Base-by-base conservation (phyloP, 2,113 vertebrate genomes). In the Pangasianodon gigas region DNA sequence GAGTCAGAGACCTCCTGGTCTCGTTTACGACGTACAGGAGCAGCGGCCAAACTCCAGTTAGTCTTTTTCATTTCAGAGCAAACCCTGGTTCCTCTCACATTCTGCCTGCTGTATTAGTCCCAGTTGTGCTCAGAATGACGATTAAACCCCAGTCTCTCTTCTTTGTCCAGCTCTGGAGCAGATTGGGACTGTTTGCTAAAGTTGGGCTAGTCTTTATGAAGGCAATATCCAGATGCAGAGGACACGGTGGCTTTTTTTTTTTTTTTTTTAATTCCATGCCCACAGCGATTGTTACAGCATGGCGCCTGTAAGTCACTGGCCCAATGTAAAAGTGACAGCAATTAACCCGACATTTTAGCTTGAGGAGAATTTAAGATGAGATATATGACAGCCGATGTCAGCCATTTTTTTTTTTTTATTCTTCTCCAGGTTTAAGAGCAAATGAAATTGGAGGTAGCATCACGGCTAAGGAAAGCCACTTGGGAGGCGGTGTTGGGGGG, bases 301-400 rank as follows among this genome's bases (percentile, higher is more conserved):
- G 87, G 81, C 41, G 85, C 87, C 88, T 89, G 87, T 89, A 92
- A 94, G 94, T 98, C 97, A 97, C 96, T 97, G 96, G 97, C 97
- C 97, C 97, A 97, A 97, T 97, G 97, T 97, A 97, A 98, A 98
- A 98, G 97, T 98, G 98, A 98, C 98, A 98, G 98, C 98, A 99
- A 99, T 99, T 99, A 99, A 99, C 98, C 98, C 97, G 97, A 97
- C 97, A 97, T 97, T 98, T 98, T 98, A 97, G 98, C 98, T 98
- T 97, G 96, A 98, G 98, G 97, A 98, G 97, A 98, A 97, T 97
- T 96, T 96, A 97, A 97, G 97, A 98, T 98, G 97, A 97, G 97
- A 97, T 97, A 97, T 97, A 96, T 99, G 98, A 98, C 98, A 98
- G 98, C 97, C 96, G 97, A 97, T 98, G 97, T 98, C 97, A 97